phyloP scores from a whole-genome alignment of 2,113 vertebrate genomes.

The Pogona vitticeps region DNA sequence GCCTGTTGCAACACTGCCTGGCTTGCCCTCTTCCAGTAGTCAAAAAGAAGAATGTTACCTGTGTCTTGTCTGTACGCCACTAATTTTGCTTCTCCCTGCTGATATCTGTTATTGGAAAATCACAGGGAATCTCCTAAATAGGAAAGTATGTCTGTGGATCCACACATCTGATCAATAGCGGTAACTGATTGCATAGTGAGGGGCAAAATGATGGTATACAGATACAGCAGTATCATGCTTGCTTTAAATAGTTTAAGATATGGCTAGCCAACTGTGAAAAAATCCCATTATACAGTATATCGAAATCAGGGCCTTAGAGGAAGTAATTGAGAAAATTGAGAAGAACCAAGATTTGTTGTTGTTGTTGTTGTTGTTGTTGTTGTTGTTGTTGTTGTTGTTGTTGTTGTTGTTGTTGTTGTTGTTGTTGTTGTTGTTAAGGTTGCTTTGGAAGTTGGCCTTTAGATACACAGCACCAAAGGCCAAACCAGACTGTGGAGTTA shows the following conservation, averaged over 20 bases:
- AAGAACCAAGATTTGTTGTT: too few species aligned
- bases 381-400: too few species aligned
- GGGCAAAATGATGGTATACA: conserved; percentile 12
- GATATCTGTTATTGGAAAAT: conserved; percentile 24
- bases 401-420: too few species aligned
- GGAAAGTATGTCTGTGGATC: not conserved
- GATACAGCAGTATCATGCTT: rapidly evolving
- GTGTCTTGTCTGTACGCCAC: not conserved
- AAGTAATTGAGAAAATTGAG: not conserved
- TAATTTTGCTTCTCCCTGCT: not conserved
- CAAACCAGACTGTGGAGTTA: not conserved
- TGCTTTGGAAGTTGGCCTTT: not conserved
- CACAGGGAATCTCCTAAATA: not conserved
- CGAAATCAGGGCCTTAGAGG: too few species aligned
- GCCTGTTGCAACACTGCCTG: conserved; percentile 25
- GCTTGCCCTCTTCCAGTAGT: conserved; percentile 8
- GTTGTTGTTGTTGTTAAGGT: too few species aligned
- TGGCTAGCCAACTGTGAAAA: too few species aligned
- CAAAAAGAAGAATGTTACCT: not conserved
- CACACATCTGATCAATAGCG: not conserved
- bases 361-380: too few species aligned
- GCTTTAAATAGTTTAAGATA: too few species aligned
- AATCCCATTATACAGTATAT: too few species aligned
- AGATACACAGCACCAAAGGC: not conserved
- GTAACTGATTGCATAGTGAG: not conserved